Conservation (phyloP, 2,888 invertebrate species). For the Euplagia quadripunctaria region DNA sequence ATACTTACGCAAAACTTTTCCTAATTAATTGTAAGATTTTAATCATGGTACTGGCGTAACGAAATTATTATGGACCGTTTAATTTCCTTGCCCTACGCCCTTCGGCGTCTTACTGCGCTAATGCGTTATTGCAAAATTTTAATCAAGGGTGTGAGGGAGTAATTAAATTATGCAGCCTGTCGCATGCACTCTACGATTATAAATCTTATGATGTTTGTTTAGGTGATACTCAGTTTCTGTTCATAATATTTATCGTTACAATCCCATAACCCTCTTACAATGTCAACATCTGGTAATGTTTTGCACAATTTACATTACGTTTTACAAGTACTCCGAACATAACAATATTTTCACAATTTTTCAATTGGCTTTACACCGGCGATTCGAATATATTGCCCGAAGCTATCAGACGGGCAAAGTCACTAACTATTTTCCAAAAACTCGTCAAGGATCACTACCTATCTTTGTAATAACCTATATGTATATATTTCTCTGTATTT, state of each 20-base stretch:
- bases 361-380: too few species aligned
- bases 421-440: too few species aligned
- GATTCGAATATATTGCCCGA: too few species aligned
- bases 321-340: constrained; percentile 24
- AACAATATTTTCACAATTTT: too few species aligned
- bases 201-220: constrained; percentile 79
- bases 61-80: constrained; percentile 85
- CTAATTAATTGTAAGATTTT: constrained; percentile 86
- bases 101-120: constrained; percentile 77
- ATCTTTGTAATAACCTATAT: too few species aligned
- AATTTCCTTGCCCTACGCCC: constrained; percentile 82
- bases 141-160: constrained; percentile 85
- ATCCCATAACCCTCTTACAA: constrained; percentile 44
- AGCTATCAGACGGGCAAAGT: too few species aligned
- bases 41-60: constrained; percentile 83
- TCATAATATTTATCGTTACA: constrained; percentile 45
- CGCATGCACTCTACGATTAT: constrained; percentile 83
- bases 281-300: constrained; percentile 57
- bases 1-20: constrained; percentile 73
- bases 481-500: too few species aligned
- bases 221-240: constrained; percentile 52
- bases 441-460: too few species aligned
- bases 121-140: constrained; percentile 85
- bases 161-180: constrained; percentile 87
- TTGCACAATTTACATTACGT: constrained; percentile 49